Evolutionary conservation across 2,797 vertebrate genomes (phyloP).

Genomic region (Epinephelus coioides): DNA sequence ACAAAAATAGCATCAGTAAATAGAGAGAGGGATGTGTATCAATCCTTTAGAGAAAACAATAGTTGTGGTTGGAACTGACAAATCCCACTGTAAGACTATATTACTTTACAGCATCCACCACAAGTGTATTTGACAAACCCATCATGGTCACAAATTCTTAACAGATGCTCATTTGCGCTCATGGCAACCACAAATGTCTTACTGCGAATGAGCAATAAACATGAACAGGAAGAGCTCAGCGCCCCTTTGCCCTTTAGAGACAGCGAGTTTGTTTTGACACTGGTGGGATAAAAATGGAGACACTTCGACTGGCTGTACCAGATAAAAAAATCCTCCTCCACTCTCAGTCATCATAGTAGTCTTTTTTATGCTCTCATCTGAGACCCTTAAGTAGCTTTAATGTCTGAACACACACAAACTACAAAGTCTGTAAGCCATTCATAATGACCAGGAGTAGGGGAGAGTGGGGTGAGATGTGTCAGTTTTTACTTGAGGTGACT

Average conservation of each 20-base stretch:
- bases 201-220: conserved; percentile 9
- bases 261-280: conserved; percentile 2
- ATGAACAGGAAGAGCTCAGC: conserved; percentile 15
- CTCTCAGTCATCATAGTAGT: neutral
- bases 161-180: conserved; percentile 47
- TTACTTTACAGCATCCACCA: conserved; percentile 7
- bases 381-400: neutral
- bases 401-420: neutral
- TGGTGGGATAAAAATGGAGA: neutral
- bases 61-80: neutral
- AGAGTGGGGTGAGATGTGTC: too few relatives aligned
- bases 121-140: conserved; percentile 1
- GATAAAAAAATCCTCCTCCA: neutral
- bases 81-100: neutral
- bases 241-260: neutral
- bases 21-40: neutral
- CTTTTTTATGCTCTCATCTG: neutral
- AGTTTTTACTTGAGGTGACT: too few relatives aligned
- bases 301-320: neutral
- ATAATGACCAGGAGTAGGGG: neutral
- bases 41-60: neutral
- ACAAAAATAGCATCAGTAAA: neutral
- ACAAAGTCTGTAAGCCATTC: neutral
- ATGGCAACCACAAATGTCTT: conserved; percentile 23
- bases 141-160: conserved; percentile 34